Base-by-base conservation (phyloP, 1,140 invertebrate species). In the Cydia splendana region DNA sequence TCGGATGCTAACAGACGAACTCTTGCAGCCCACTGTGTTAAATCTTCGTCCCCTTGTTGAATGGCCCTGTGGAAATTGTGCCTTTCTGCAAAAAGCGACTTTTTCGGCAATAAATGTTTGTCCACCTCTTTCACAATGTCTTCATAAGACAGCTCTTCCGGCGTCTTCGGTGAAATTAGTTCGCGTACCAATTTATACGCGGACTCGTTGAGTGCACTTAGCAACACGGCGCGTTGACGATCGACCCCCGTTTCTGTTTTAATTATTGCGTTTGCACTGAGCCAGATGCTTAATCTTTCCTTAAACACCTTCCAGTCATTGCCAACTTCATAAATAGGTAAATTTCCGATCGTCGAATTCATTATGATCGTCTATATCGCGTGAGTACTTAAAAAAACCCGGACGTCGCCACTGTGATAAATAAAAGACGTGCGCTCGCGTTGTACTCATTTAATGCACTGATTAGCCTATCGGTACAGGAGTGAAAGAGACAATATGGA, bases 151-250 rank as follows among this genome's bases (percentile, higher is more conserved):
- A 75, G 30, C 62, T 65, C 38, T 12, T 42, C 30, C 15, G 65
- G 53, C n/a, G 18, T 28, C 34, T 75, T 65, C n/a, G 75, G 75
- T 34, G 34, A n/a, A 38, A 15, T 28, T 10, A 75, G 20, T 20
- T 75, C 62, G 62, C 53, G 75, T 45, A 75, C 53, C 34, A 75
- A 48, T 20, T 48, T 75, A 75, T 65, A 75, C 62, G 75, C 62
- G 15, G 13, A 18, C 18, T 75, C 75, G 18, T 12, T 20, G 28
- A 75, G 20, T 42, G 28, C 34, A 42, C 57, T 75, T 13, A 65
- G n/a, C 57, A 75, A 45, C 15, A 75, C 62, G 38, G 75, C 75
- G 13, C 57, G 28, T 15, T 15, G 53, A 45, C 74, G 18, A 30
- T 75, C 74, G 3, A 1, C 38, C 18, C n/a, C 15, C 7, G 15